These are phyloP conservation scores for Montifringilla adamsi DNA, from an alignment of 2,113 vertebrate genomes.

Conservation along the genomic window DNA sequence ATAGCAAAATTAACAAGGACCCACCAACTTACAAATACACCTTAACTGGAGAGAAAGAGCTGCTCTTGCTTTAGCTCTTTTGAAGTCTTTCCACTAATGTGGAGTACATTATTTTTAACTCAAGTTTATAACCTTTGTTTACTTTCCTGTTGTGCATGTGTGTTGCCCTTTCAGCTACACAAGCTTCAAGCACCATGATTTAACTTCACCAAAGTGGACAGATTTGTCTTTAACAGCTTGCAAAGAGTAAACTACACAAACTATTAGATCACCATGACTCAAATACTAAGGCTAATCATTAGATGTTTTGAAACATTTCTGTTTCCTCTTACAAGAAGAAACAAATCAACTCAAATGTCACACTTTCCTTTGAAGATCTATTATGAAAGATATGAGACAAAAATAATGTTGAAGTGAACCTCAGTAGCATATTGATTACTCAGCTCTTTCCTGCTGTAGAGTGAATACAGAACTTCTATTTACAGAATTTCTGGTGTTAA, in stretches of 20 bases:
- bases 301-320: background rate
- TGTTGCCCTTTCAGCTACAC: background rate
- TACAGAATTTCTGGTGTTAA: constrained; percentile 9
- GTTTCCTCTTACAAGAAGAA: background rate
- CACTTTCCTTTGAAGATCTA: background rate
- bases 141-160: background rate
- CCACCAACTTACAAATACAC: background rate
- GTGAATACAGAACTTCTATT: background rate
- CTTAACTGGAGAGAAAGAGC: background rate
- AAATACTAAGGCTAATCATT: background rate
- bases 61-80: background rate
- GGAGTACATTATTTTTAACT: background rate
- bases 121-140: background rate
- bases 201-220: background rate
- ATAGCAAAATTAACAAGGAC: background rate
- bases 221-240: background rate
- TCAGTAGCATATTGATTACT: background rate
- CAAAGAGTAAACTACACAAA: background rate
- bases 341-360: background rate
- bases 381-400: background rate
- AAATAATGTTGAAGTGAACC: background rate
- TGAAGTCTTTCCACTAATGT: background rate
- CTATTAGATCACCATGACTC: background rate
- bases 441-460: background rate
- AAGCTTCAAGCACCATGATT: background rate